Percentiles rank a stretch among this genome's conserved stretches.
phyloP scores from a whole-genome alignment of 2,113 vertebrate genomes.

The Takifugu bimaculatus region DNA sequence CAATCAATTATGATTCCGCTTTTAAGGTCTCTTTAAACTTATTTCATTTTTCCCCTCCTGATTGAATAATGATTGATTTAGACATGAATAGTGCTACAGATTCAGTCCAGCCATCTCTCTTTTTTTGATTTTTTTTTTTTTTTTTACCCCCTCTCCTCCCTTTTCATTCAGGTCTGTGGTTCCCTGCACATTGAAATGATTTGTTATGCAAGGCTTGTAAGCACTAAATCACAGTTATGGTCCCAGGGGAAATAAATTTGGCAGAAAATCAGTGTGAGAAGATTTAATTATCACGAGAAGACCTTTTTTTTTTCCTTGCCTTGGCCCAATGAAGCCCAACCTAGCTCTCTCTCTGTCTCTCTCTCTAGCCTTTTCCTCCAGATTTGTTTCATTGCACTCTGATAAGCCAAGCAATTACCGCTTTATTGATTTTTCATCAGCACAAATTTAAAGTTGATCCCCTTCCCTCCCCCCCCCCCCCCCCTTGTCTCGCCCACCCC shows the following conservation, averaged over 20 bases:
- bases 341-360: slow-evolving; percentile 7
- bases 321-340: slow-evolving; percentile 69
- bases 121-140: slow-evolving; percentile 23
- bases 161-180: slow-evolving; percentile 70
- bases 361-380: slow-evolving; percentile 78
- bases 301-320: slow-evolving; percentile 71
- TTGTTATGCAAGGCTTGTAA: slow-evolving; percentile 86
- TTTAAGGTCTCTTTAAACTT: slow-evolving; percentile 35
- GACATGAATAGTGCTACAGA: slow-evolving; percentile 55
- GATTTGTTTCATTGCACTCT: slow-evolving; percentile 81
- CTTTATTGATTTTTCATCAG: slow-evolving; percentile 99
- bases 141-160: slow-evolving; percentile 61
- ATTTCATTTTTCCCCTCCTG: slow-evolving; percentile 34
- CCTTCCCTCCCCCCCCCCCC: slow-evolving; percentile 2
- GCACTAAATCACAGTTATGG: slow-evolving; percentile 82
- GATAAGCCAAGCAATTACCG: slow-evolving; percentile 98
- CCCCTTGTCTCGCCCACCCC: slow-evolving; percentile 28
- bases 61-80: slow-evolving; percentile 62
- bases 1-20: slow-evolving; percentile 44
- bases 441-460: slow-evolving; percentile 89
- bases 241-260: slow-evolving; percentile 98
- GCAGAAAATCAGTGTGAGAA: slow-evolving; percentile 98
- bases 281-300: slow-evolving; percentile 98
- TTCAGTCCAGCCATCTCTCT: slow-evolving; percentile 38
- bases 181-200: slow-evolving; percentile 78